Percentiles rank a stretch among this genome's conserved stretches.
Conservation (phyloP, 2,797 vertebrate species). For the Pyrrhura leucotis region DNA sequence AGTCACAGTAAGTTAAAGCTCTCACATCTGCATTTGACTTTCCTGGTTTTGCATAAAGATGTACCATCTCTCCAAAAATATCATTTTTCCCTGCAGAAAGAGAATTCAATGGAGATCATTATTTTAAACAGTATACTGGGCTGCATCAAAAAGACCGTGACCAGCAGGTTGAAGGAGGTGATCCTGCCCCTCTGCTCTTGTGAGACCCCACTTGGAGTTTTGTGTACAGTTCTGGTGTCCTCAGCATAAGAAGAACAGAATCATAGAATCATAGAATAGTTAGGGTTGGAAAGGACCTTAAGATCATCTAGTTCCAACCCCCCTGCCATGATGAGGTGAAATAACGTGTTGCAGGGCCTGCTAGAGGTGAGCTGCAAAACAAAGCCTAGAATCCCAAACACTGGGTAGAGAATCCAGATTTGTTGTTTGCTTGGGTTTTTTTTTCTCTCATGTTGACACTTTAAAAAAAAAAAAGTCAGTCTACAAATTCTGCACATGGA, state of each 20-base stretch:
- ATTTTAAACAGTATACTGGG: background rate
- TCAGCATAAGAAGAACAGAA: background rate
- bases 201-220: background rate
- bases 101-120: background rate
- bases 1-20: slow-evolving; percentile 96
- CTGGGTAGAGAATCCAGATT: background rate
- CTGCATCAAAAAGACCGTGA: background rate
- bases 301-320: too few species aligned
- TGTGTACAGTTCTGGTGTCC: background rate
- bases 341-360: background rate
- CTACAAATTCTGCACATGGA: background rate
- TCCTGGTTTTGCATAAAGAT: slow-evolving; percentile 92
- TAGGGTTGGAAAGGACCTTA: too few species aligned
- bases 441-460: background rate
- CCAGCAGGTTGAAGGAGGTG: background rate
- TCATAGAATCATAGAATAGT: too few species aligned
- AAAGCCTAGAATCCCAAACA: background rate
- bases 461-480: background rate
- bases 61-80: slow-evolving; percentile 99
- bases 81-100: slow-evolving; percentile 92
- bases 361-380: background rate
- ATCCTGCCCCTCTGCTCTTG: background rate
- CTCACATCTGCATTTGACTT: slow-evolving; percentile 97
- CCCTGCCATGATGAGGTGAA: background rate
- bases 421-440: accelerated